phyloP scores from a whole-genome alignment of 2,888 invertebrate genomes.

The Kuschelorhynchus macadamiae region DNA sequence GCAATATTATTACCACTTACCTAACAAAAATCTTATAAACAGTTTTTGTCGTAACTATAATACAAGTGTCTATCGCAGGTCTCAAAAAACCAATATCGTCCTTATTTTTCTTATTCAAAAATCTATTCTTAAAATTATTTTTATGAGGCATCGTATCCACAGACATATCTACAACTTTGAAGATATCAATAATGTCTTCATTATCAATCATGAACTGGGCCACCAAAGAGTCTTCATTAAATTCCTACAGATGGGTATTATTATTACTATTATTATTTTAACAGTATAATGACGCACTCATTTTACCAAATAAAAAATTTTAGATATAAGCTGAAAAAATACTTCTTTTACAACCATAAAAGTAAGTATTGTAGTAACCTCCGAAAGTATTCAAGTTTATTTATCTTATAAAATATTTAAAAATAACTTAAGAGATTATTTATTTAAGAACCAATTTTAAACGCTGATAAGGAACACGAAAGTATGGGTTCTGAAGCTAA shows the following conservation, averaged over 20 bases:
- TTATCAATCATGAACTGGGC: slow-evolving; percentile 72
- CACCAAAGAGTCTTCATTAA: slow-evolving; percentile 73
- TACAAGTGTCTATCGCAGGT: slow-evolving; percentile 72
- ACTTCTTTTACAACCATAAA: too few relatives aligned
- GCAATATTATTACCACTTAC: slow-evolving; percentile 61
- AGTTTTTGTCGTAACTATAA: slow-evolving; percentile 74
- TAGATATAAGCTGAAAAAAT: too few relatives aligned
- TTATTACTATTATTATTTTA: too few relatives aligned
- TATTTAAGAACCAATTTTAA: too few relatives aligned
- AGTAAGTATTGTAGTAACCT: too few relatives aligned
- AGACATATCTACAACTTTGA: slow-evolving; percentile 69
- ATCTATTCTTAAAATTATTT: slow-evolving; percentile 61
- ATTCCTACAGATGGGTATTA: slow-evolving; percentile 69
- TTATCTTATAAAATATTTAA: too few relatives aligned
- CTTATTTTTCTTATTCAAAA: slow-evolving; percentile 67
- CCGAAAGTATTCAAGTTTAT: too few relatives aligned
- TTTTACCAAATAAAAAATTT: too few relatives aligned
- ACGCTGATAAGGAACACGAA: too few relatives aligned
- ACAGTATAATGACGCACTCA: neutral
- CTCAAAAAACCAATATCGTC: slow-evolving; percentile 69
- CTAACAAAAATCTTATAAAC: slow-evolving; percentile 74
- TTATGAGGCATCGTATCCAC: slow-evolving; percentile 59
- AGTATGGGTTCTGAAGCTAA: too few relatives aligned
- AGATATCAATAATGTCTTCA: slow-evolving; percentile 70
- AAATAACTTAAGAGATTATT: too few relatives aligned